phyloP scores from a whole-genome alignment of 2,113 vertebrate genomes.

The Mionectes macconnelli region DNA sequence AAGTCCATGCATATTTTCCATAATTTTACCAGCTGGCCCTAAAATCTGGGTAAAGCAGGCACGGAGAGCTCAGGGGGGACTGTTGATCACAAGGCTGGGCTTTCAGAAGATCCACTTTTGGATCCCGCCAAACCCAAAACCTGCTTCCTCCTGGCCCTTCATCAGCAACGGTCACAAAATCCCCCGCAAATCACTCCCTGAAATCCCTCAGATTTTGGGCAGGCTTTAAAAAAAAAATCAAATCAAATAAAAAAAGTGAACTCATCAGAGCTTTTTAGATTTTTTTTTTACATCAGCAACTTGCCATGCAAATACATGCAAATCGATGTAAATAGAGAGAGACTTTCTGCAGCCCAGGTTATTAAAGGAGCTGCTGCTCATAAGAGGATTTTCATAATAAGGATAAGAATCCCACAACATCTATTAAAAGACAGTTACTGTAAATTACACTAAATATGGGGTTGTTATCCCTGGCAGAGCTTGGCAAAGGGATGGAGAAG shows the following conservation, averaged over 20 bases:
- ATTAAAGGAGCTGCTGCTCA: slow-evolving; percentile 39
- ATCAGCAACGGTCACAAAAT: neutral
- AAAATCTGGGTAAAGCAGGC: neutral
- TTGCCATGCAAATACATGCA: slow-evolving; percentile 55
- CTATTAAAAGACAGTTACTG: slow-evolving; percentile 34
- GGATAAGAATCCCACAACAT: slow-evolving; percentile 48
- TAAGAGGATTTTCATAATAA: slow-evolving; percentile 58
- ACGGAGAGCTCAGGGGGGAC: neutral
- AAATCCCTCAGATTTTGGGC: neutral
- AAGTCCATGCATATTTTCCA: neutral
- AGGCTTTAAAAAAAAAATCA: neutral
- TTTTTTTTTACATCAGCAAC: slow-evolving; percentile 9
- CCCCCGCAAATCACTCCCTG: neutral
- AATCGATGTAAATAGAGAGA: slow-evolving; percentile 43
- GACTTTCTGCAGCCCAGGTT: slow-evolving; percentile 16
- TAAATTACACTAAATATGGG: neutral
- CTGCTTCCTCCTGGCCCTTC: neutral
- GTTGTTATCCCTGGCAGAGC: slow-evolving; percentile 17
- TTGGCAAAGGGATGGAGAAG: neutral
- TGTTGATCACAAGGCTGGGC: neutral
- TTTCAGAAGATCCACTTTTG: neutral
- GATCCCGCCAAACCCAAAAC: neutral
- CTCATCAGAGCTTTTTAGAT: neutral
- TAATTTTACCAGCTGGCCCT: neutral
- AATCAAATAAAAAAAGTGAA: neutral